Evolutionary conservation across 2,888 invertebrate genomes (phyloP).

Genomic region (Sycophila texana): DNA sequence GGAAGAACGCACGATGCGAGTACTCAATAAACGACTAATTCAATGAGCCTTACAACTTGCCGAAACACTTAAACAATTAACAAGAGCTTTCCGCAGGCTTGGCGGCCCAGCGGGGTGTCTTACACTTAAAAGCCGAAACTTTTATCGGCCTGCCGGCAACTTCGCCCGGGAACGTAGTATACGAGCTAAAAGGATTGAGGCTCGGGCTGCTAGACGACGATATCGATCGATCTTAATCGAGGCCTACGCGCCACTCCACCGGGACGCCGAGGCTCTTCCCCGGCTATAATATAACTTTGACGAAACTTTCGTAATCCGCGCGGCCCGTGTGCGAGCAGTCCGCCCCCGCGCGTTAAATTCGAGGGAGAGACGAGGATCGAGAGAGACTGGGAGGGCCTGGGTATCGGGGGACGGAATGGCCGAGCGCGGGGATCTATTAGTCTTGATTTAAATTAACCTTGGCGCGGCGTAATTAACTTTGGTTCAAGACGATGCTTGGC

Average conservation of each 20-base stretch:
- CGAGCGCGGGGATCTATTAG: conserved; percentile 66
- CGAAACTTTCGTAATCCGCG: conserved; percentile 65
- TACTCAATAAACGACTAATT: too few species aligned
- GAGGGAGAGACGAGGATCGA: conserved; percentile 1
- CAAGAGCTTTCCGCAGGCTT: too few species aligned
- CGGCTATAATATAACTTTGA: conserved; percentile 60
- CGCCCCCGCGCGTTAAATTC: background rate
- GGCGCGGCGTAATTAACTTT: conserved; percentile 70
- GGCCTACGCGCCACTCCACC: conserved; percentile 2
- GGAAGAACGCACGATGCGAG: too few species aligned
- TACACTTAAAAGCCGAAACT: background rate
- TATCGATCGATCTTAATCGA: conserved; percentile 51
- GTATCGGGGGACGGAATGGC: conserved; percentile 32
- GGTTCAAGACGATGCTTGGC: conserved; percentile 61
- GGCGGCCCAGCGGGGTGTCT: background rate
- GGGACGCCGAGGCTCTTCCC: background rate
- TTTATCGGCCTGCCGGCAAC: background rate
- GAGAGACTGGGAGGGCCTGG: background rate
- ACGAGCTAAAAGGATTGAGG: background rate
- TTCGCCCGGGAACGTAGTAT: background rate
- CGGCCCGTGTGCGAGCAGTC: conserved; percentile 7
- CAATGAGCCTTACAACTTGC: too few species aligned
- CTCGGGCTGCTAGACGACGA: conserved; percentile 3
- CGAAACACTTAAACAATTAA: too few species aligned
- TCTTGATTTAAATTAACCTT: conserved; percentile 71